Evolutionary conservation across 2,113 vertebrate genomes (phyloP).

Genomic region (Geothlypis trichas): DNA sequence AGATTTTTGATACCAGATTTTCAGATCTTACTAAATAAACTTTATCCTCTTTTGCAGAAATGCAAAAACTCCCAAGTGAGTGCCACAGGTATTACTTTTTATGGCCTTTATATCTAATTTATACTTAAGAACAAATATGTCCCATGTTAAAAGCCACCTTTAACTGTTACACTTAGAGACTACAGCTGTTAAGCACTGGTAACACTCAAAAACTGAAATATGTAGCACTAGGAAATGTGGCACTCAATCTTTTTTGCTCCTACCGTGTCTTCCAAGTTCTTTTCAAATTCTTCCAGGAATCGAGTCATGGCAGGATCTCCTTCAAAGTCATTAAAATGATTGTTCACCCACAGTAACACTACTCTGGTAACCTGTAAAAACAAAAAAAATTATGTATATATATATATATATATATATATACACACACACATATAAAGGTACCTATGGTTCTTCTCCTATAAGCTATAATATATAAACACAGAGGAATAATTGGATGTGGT

Average conservation of each 20-base stretch:
- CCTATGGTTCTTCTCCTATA: neutral
- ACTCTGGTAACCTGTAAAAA: conserved; percentile 89
- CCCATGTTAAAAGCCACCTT: neutral
- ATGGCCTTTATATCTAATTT: neutral
- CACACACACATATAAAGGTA: neutral
- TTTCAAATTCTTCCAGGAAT: conserved; percentile 96
- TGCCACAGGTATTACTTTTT: neutral
- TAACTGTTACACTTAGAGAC: neutral
- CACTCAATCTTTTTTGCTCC: neutral
- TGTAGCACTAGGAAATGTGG: neutral
- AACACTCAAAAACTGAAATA: neutral
- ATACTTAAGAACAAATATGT: neutral
- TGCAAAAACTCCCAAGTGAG: neutral
- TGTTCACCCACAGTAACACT: conserved; percentile 96
- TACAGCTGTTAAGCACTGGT: neutral
- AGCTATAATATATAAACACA: neutral
- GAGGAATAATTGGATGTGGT: neutral
- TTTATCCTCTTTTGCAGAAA: neutral
- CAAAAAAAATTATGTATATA: neutral
- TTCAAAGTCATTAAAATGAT: conserved; percentile 99
- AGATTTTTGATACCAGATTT: neutral
- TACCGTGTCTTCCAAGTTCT: conserved; percentile 88
- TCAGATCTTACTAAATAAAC: neutral
- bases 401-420: fast-evolving
- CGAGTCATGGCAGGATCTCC: conserved; percentile 91